Evolutionary conservation across 2,888 invertebrate genomes (phyloP), one percentile per base, ranked within the genome.

Genomic region (Leptothorax acervorum): DNA sequence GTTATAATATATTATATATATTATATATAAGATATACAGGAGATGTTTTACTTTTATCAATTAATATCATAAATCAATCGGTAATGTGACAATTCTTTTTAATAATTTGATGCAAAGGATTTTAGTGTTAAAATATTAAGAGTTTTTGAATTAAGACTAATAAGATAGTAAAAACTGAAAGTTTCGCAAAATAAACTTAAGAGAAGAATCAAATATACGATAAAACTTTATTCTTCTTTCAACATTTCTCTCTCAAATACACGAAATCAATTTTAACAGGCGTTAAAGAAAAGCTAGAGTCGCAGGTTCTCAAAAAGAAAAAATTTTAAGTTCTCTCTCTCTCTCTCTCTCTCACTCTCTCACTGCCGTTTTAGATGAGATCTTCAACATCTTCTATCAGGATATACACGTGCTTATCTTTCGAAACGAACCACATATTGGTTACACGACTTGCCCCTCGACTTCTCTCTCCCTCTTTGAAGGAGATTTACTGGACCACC

Each of bases 401-500:
- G 53, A 15, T 51, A 63, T 15, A 74, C 23, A 48, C 31, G 12
- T 1, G 79, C 35, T 42, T 60, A 70, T 28, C n/a, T 15, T 48
- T 48, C 48, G 60, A 81, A 60, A 60, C 12, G 2, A 31, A 74
- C 39, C 31, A n/a, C 11, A n/a, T 6, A 53, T 0, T 15, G 78
- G 74, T 60, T 71, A 79, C 35, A 57, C 18, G 45, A n/a, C 18
- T 60, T 23, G 45, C 23, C 28, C 60, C 60, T 57, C 31, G n/a
- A 23, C 9, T 18, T 76, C 53, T 71, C 35, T 45, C 11, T 35
- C 15, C 28, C 12, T 15, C 42, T 12, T 12, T 1, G n/a, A 51
- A 31, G 31, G 15, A 39, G 60, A 81, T 81, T 71, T 74, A 81
- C 45, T 48, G 18, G 23, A 35, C 75, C 23, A 71, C 35, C 74